These are phyloP conservation scores for Xenopus petersii DNA, from an alignment of 2,797 vertebrate species.

Conservation along the genomic window DNA sequence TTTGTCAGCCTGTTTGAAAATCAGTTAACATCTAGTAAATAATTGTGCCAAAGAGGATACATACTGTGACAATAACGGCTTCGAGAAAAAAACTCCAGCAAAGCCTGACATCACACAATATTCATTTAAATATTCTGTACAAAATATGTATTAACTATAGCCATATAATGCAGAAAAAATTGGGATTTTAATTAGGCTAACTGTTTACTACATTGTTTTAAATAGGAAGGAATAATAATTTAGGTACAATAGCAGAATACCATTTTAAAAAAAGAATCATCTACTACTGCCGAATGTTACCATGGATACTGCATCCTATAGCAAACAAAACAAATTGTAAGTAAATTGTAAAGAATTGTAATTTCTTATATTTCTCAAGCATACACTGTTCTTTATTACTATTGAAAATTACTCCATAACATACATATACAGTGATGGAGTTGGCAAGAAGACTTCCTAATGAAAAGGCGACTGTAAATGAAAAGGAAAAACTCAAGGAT, in stretches of 20 bases:
- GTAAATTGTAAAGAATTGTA: constrained; percentile 44
- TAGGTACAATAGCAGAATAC: constrained; percentile 19
- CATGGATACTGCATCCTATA: constrained; percentile 52
- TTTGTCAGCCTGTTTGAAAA: constrained; percentile 44
- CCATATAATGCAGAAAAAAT: too few relatives aligned
- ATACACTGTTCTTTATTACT: constrained; percentile 24
- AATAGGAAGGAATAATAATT: background rate
- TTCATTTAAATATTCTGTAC: background rate
- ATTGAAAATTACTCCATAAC: too few relatives aligned
- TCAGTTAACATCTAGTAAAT: constrained; percentile 45
- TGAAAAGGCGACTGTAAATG: too few relatives aligned
- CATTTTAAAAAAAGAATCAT: constrained; percentile 40
- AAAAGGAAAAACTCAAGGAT: too few relatives aligned
- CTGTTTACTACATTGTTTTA: too few relatives aligned
- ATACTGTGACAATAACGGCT: constrained; percentile 26
- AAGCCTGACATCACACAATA: constrained; percentile 6
- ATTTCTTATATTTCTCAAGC: constrained; percentile 28
- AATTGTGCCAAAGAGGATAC: constrained; percentile 30
- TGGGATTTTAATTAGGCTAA: too few relatives aligned
- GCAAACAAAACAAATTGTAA: constrained; percentile 48
- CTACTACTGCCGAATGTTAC: constrained; percentile 44
- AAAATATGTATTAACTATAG: background rate
- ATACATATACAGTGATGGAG: too few relatives aligned
- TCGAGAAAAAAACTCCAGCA: constrained; percentile 8
- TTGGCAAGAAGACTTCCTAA: too few relatives aligned